Evolutionary conservation across 2,888 invertebrate species (phyloP).

Genomic region (Fissipunctia ypsillon): DNA sequence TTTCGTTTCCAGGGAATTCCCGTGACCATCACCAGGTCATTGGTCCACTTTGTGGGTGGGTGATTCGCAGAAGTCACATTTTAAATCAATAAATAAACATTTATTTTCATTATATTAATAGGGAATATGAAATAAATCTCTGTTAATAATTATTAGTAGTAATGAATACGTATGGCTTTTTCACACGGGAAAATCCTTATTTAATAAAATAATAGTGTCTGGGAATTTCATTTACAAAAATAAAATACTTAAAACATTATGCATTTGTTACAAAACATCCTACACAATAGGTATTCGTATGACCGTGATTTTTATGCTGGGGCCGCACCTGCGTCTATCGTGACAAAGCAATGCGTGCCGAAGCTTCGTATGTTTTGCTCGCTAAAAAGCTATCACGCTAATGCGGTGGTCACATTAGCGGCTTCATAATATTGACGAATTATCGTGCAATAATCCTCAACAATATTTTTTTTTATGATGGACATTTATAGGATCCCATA

Average conservation of each 20-base stretch:
- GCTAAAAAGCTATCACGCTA: no score
- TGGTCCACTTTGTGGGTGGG: background rate
- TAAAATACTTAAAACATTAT: background rate
- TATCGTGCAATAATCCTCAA: no score
- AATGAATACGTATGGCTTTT: background rate
- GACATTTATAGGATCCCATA: no score
- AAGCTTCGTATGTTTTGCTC: no score
- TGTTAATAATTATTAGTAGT: background rate
- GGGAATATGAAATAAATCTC: background rate
- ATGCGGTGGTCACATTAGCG: no score
- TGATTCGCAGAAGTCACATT: background rate
- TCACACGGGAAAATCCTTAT: background rate
- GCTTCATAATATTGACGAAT: no score
- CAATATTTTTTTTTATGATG: no score
- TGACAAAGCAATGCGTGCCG: no score
- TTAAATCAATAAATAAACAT: background rate
- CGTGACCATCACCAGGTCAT: background rate
- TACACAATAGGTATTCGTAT: background rate
- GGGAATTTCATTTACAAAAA: background rate
- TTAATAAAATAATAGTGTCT: background rate
- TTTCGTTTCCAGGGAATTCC: background rate
- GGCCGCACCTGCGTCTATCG: no score
- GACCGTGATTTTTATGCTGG: no score
- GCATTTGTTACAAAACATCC: constrained; percentile 2
- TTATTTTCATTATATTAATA: background rate